phyloP scores from a whole-genome alignment of 2,888 invertebrate genomes.

The Spisula solida region DNA sequence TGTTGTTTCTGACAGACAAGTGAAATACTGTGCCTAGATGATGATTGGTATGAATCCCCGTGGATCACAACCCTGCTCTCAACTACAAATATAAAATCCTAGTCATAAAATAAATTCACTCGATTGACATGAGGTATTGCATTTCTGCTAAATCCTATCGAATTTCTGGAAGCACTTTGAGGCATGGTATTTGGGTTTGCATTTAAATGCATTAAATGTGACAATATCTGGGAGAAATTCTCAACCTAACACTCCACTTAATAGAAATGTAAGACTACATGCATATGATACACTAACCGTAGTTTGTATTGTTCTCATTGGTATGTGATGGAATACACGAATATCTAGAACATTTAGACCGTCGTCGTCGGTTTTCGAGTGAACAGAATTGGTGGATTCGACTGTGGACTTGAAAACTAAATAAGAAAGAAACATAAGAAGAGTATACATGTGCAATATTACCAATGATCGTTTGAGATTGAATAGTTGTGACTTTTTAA shows the following conservation, averaged over 20 bases:
- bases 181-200: neutral
- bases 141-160: neutral
- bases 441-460: too few species aligned
- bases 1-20: neutral
- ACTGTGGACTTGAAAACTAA: too few species aligned
- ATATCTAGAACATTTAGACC: too few species aligned
- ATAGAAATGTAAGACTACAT: neutral
- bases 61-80: neutral
- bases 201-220: neutral
- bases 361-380: too few species aligned
- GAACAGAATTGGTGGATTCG: too few species aligned
- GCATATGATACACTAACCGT: too few species aligned
- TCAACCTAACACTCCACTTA: neutral
- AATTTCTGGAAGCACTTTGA: neutral
- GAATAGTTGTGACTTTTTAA: too few species aligned
- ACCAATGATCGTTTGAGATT: too few species aligned
- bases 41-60: neutral
- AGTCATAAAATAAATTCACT: neutral
- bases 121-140: neutral
- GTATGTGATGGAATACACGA: too few species aligned
- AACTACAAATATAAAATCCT: too few species aligned
- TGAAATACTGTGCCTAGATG: neutral
- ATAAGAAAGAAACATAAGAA: too few species aligned
- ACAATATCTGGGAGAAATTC: neutral
- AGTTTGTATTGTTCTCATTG: too few species aligned